Evolutionary conservation across 2,888 invertebrate genomes (phyloP), one percentile per base, ranked within the genome.

Genomic region (Drosophila subquinaria): DNA sequence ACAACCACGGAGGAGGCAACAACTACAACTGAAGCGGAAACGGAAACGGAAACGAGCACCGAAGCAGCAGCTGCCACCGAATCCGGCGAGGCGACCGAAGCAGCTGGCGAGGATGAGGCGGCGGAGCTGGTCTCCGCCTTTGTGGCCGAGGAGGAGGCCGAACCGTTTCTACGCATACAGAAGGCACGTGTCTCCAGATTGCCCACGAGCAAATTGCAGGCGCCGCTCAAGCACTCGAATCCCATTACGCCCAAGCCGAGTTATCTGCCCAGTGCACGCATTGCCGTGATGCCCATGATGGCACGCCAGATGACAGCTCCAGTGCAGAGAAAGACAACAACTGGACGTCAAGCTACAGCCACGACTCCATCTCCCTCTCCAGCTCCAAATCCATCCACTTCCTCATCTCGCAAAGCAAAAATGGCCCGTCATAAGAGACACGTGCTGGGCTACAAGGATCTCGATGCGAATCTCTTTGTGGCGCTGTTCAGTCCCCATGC

Each of bases 111-210:
- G 40, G 82, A 88, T 30, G 91, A 90, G 56, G 88, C 82, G 0
- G 90, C 90, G 4, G 92, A 92, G 40, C 53, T 91, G 10, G 90
- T 92, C 3, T 84, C 91, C 4, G 78, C 90, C 0, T 90, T 86
- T 59, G 85, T 89, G 27, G 91, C 89, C 23, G 90, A 89, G 59
- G 88, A 82, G 59, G 83, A 82, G 40, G 63, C 87, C 0, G 90
- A 90, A 35, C 90, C 89, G 0, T 79, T 92, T 59, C 63, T 87
- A 27, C 85, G 92, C 11, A 90, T 91, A 48, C 91, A 91, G 47
- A 90, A 91, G 62, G 89, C 88, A 0, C 81, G 89, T 0, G 89
- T 89, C 2, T 84, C 89, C 0, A 75, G 88, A 0, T 61, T 87
- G 51, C 82, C 90, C 17, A 91, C 86, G 47, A 90, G 83, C n/a